Percentiles rank a stretch among this genome's conserved stretches.
Evolutionary conservation across 1,140 invertebrate species (phyloP).

Genomic region (Bombus superbus): DNA sequence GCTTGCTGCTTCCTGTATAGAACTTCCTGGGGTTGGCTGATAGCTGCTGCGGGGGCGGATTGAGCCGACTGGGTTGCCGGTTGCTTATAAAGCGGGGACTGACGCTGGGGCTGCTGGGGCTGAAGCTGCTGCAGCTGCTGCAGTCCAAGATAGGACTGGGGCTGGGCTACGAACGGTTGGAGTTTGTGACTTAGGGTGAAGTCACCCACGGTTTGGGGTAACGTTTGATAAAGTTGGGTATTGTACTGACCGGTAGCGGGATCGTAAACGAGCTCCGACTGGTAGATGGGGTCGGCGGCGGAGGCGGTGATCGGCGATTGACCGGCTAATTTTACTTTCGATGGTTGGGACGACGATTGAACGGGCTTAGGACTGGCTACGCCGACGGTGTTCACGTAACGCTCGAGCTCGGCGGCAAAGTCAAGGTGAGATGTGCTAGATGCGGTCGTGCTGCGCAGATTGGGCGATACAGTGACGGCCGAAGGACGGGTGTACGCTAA

Average conservation of each 20-base stretch:
- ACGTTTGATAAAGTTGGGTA: conserved; percentile 89
- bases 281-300: conserved; percentile 86
- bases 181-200: conserved; percentile 88
- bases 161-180: conserved; percentile 88
- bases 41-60: conserved; percentile 68
- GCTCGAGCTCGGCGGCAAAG: conserved; percentile 89
- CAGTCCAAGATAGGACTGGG: conserved; percentile 76
- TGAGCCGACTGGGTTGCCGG: conserved; percentile 79
- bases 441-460: conserved; percentile 76
- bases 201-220: conserved; percentile 89
- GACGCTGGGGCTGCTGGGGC: conserved; percentile 57
- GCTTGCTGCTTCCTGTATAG: conserved; percentile 88
- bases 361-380: conserved; percentile 78
- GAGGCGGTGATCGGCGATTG: conserved; percentile 75
- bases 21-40: conserved; percentile 84
- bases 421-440: conserved; percentile 84
- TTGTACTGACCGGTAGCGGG: conserved; percentile 91
- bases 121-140: conserved; percentile 69
- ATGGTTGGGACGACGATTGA: conserved; percentile 48
- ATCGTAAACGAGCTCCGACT: conserved; percentile 90
- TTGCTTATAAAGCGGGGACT: conserved; percentile 74
- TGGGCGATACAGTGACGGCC: conserved; percentile 79
- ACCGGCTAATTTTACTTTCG: conserved; percentile 67
- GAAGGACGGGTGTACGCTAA: conserved; percentile 71
- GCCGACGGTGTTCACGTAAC: conserved; percentile 90